Evolutionary conservation across 2,113 vertebrate genomes (phyloP).

Genomic region (Atlantisia rogersi): DNA sequence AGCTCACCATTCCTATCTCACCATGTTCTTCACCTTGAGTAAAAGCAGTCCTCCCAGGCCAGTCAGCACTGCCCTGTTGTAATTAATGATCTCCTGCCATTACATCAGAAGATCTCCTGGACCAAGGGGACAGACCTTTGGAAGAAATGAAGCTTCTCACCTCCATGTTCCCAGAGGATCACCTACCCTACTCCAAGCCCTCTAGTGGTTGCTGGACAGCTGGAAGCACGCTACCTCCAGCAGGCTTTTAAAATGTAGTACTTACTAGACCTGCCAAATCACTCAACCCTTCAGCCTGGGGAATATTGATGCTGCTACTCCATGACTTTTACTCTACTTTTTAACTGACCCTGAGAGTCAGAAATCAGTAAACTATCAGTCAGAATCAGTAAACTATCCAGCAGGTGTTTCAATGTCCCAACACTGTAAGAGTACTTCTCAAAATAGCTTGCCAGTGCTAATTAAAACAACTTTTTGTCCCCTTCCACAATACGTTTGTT

Average conservation of each 20-base stretch:
- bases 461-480: background rate
- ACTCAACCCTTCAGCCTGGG: background rate
- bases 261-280: background rate
- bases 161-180: background rate
- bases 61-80: background rate
- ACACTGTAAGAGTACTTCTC: background rate
- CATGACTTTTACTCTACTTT: accelerated
- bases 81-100: accelerated
- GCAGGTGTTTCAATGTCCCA: background rate
- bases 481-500: background rate
- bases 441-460: background rate
- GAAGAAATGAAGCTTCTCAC: background rate
- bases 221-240: background rate
- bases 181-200: background rate
- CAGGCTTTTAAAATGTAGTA: background rate
- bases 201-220: accelerated
- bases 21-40: background rate
- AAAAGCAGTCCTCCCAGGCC: background rate
- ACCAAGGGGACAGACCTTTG: background rate
- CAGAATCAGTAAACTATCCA: background rate
- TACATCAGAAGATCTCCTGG: accelerated
- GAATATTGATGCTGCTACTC: accelerated
- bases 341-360: background rate
- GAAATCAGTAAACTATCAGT: background rate
- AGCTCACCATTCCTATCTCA: background rate